Conservation (phyloP, 53 echinoderm and acorn worm species). For the Paracentrotus lividus region DNA sequence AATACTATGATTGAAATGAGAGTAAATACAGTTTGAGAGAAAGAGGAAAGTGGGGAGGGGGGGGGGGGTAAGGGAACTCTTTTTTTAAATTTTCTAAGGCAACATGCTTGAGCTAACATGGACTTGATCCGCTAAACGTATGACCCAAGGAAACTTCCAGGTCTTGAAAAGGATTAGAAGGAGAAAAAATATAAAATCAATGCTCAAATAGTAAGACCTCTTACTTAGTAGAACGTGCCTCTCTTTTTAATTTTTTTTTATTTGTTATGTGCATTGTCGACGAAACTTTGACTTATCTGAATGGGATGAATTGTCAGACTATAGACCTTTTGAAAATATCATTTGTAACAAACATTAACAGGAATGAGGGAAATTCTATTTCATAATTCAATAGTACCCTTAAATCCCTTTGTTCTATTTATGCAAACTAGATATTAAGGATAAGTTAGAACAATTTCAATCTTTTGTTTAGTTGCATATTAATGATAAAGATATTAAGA, state of each 20-base stretch:
- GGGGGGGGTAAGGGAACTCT: not conserved
- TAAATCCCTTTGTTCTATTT: too few species aligned
- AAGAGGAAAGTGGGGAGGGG: slow-evolving; percentile 13
- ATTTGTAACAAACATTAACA: not conserved
- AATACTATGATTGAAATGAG: slow-evolving; percentile 74
- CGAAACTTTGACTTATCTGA: too few species aligned
- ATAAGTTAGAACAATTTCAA: too few species aligned
- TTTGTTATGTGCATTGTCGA: not conserved
- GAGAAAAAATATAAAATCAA: slow-evolving; percentile 6
- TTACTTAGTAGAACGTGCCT: not conserved
- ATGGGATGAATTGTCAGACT: not conserved
- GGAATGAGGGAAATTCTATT: not conserved
- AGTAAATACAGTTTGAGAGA: slow-evolving; percentile 51
- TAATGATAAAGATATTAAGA: too few species aligned
- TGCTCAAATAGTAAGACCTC: not conserved
- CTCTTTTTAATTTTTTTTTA: not conserved
- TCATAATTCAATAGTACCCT: too few species aligned
- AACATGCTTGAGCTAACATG: slow-evolving; percentile 65
- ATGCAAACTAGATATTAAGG: not conserved
- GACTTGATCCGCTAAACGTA: slow-evolving; percentile 45
- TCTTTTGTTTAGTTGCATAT: too few species aligned
- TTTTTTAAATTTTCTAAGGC: slow-evolving; percentile 57
- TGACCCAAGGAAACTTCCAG: slow-evolving; percentile 30
- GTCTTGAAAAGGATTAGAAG: not conserved
- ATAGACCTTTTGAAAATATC: not conserved